Percentiles rank a stretch among this genome's conserved stretches.
Conservation (phyloP, 2,888 invertebrate species). For the Amphipoea oculea region DNA sequence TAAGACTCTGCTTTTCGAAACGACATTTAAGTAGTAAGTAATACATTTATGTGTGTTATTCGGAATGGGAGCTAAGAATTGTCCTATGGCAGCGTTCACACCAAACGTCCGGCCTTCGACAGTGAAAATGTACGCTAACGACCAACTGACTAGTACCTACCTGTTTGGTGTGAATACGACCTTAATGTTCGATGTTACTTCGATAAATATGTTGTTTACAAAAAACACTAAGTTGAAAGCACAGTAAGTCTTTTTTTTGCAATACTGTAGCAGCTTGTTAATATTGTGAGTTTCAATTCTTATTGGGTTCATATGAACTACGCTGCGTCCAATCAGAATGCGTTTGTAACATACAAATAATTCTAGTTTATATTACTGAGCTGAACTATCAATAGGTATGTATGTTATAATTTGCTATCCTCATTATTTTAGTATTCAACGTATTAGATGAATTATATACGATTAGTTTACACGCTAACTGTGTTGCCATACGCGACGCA, state of each 20-base stretch:
- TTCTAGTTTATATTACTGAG: conserved; percentile 76
- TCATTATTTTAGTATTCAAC: conserved; percentile 79
- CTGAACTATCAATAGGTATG: conserved; percentile 56
- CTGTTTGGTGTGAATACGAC: not conserved
- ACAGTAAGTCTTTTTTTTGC: conserved; percentile 16
- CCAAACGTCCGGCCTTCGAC: not conserved
- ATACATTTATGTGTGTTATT: not conserved
- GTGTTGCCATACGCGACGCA: conserved; percentile 70
- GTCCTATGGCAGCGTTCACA: not conserved
- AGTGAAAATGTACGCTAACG: not conserved
- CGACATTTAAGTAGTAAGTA: not conserved
- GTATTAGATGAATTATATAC: conserved; percentile 77
- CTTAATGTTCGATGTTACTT: conserved; percentile 1
- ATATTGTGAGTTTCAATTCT: conserved; percentile 8
- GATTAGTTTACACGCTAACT: conserved; percentile 59
- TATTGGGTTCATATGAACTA: conserved; percentile 15
- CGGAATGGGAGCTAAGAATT: conserved; percentile 22
- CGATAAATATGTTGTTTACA: not conserved
- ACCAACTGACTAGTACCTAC: not conserved
- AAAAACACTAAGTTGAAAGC: conserved; percentile 16
- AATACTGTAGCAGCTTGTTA: conserved; percentile 14
- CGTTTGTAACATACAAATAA: conserved; percentile 77
- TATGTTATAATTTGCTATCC: conserved; percentile 70
- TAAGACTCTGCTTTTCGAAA: conserved; percentile 18
- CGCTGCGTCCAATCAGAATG: conserved; percentile 34